Conservation (phyloP, 2,797 vertebrate species). For the Gymnothorax javanicus region DNA sequence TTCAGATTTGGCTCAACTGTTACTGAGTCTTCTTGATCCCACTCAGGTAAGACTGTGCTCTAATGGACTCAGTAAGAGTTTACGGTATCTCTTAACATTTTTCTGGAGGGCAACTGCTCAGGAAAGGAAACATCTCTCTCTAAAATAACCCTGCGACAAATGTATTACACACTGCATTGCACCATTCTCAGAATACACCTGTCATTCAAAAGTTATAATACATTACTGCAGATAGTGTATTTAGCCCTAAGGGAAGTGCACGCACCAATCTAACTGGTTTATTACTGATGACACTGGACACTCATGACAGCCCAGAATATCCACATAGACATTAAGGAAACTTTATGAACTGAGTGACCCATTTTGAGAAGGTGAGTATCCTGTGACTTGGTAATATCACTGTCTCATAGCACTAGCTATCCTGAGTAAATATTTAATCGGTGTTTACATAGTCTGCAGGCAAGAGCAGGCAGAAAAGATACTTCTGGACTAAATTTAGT, state of each 20-base stretch:
- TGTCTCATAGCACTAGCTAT: conserved; percentile 28
- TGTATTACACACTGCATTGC: background rate
- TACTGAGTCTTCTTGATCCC: no score
- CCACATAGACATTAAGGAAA: background rate
- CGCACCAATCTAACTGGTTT: background rate
- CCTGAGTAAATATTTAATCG: conserved; percentile 14
- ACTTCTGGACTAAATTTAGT: background rate
- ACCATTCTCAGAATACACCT: background rate
- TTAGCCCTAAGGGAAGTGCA: background rate
- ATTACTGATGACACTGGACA: background rate
- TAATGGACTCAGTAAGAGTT: no score
- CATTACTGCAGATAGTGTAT: conserved; percentile 1
- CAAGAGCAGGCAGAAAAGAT: conserved; percentile 28
- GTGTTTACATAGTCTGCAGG: background rate
- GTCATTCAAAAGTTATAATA: background rate
- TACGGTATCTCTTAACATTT: no score
- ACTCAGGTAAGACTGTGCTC: no score
- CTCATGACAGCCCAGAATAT: background rate
- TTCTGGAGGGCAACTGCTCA: no score
- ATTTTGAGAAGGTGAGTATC: background rate
- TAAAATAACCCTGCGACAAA: background rate
- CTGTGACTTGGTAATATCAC: conserved; percentile 44
- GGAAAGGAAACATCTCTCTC: no score
- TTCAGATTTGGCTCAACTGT: no score
- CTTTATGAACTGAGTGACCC: background rate